Conservation (phyloP, 2,888 invertebrate species). For the Mantis religiosa region DNA sequence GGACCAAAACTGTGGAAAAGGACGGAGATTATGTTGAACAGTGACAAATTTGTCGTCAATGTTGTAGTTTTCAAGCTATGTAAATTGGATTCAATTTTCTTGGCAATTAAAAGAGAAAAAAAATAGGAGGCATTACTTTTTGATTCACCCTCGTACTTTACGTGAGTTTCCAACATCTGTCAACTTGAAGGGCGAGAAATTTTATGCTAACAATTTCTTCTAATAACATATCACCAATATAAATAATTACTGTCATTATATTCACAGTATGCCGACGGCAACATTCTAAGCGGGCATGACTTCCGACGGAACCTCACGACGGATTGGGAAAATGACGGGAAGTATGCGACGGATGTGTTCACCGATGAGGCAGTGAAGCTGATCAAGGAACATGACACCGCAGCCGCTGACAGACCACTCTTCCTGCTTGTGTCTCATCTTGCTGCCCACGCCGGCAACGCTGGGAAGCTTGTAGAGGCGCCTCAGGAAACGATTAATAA, state of each 20-base stretch:
- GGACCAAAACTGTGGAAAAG: too few relatives aligned
- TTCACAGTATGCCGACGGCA: slow-evolving; percentile 33
- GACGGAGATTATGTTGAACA: too few relatives aligned
- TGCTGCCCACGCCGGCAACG: slow-evolving; percentile 74
- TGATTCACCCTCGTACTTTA: too few relatives aligned
- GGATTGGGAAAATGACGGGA: slow-evolving; percentile 41
- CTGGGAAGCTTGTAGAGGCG: slow-evolving; percentile 64
- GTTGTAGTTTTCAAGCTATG: too few relatives aligned
- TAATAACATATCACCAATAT: too few relatives aligned
- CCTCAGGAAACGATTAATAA: slow-evolving; percentile 59
- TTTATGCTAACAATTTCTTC: too few relatives aligned
- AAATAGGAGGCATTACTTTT: too few relatives aligned
- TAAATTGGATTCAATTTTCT: too few relatives aligned
- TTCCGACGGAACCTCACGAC: slow-evolving; percentile 43
- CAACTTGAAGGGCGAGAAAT: too few relatives aligned
- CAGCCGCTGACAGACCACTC: slow-evolving; percentile 51
- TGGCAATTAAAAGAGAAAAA: too few relatives aligned
- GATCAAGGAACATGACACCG: slow-evolving; percentile 42
- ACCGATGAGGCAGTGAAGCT: slow-evolving; percentile 46
- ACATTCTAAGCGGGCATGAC: slow-evolving; percentile 44
- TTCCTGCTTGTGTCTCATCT: slow-evolving; percentile 76
- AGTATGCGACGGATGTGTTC: slow-evolving; percentile 50
- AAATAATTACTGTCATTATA: background rate
- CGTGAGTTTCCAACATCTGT: too few relatives aligned
- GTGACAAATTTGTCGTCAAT: too few relatives aligned